Percentiles rank a stretch among this genome's conserved stretches.
Conservation (phyloP, 2,113 vertebrate genomes). For the Pteruthius melanotis region DNA sequence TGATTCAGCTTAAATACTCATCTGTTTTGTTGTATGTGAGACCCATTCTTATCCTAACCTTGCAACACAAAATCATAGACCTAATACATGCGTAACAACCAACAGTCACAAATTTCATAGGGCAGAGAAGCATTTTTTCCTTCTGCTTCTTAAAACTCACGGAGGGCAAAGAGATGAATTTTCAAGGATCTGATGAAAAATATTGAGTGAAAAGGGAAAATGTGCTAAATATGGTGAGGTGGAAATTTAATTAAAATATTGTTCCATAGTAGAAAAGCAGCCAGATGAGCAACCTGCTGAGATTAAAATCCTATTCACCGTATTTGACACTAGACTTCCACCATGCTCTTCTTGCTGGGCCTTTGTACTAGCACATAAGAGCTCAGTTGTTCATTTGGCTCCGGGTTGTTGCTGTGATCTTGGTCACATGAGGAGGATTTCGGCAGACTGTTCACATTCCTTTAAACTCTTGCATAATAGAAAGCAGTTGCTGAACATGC, state of each 20-base stretch:
- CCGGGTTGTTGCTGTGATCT: neutral
- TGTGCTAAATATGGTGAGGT: neutral
- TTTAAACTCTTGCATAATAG: slow-evolving; percentile 86
- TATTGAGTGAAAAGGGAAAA: neutral
- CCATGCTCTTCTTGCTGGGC: neutral
- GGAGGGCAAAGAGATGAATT: neutral
- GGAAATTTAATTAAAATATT: neutral
- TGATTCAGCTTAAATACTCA: neutral
- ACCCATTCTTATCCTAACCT: neutral
- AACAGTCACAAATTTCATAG: neutral
- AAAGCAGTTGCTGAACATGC: slow-evolving; percentile 76
- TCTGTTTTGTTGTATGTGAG: neutral
- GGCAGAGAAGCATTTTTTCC: neutral
- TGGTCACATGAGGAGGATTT: slow-evolving; percentile 41
- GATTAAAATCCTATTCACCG: neutral
- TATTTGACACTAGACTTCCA: neutral
- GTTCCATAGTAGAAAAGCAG: neutral
- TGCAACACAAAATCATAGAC: neutral
- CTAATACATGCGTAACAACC: neutral
- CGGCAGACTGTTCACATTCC: slow-evolving; percentile 70
- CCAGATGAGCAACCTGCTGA: neutral
- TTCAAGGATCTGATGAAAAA: neutral
- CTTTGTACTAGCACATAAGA: neutral
- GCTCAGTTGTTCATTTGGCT: neutral
- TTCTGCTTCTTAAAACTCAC: neutral